Base-by-base conservation (phyloP, 2,113 vertebrate species). In the Pyxicephalus adspersus region DNA sequence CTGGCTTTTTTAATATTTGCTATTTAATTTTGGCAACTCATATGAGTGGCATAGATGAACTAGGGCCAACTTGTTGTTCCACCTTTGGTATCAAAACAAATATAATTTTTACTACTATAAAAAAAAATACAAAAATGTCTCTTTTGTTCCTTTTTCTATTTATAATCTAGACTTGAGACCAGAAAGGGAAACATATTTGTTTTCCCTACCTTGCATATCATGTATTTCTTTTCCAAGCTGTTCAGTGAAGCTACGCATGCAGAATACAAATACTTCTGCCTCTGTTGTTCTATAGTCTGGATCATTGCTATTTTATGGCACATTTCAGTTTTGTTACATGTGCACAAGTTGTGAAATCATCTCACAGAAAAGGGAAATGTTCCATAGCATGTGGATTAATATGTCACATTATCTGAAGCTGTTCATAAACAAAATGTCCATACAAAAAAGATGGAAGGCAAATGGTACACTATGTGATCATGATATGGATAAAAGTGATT, bases 341-440 rank as follows among this genome's bases (percentile, higher is more conserved):
- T 55, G 60, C 60, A 57, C 16, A 64, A 72, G 54, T 80, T 81
- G 67, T 74, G 70, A 61, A 73, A 74, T 63, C 73, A 57, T 52
- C 20, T 74, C 28, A 31, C 60, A 65, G 51, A 55, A 73, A 23
- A 29, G 72, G 58, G 23, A 81, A 81, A 81, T 64, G 57, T 68
- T 54, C 70, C 65, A 70, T 74, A 54, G 63, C 68, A 74, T 64
- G 51, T 74, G 68, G 60, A 73, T 81, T 81, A 74, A 81, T 81
- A 70, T 64, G 61, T 51, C 68, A 74, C 68, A 81, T 81, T 81
- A 74, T 65, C 31, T 25, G 45, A 54, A 64, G 60, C 79, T 64
- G 50, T 64, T 26, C 79, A 38, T 81, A 74, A n/a, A n/a, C n/a
- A 55, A 81, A 74, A 65, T 38, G 26, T 13, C 26, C 67, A 73